A percentile compares a stretch with the other conserved stretches of the same genome.
Conservation (phyloP, 1,140 invertebrate species). For the Eriocheir sinensis region DNA sequence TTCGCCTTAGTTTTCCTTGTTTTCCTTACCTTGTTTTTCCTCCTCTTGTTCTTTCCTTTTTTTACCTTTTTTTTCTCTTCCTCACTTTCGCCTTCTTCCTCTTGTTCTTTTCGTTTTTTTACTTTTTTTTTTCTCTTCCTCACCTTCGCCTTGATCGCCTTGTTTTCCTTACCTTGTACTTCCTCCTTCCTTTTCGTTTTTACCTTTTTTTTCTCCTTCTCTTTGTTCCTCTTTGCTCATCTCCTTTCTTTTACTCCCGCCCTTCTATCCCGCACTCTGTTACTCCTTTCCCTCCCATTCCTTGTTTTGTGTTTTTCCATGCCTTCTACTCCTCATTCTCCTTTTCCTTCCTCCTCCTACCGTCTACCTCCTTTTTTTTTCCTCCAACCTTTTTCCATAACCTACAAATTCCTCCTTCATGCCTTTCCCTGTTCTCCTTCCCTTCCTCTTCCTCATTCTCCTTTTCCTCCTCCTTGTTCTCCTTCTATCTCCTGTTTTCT, state of each 20-base stretch:
- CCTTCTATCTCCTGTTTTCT: not conserved
- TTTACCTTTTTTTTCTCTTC: not conserved
- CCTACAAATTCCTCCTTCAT: too few relatives aligned
- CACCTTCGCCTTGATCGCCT: too few relatives aligned
- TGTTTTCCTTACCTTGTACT: too few relatives aligned
- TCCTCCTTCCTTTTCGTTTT: constrained; percentile 40
- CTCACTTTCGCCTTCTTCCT: too few relatives aligned
- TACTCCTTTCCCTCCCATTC: not conserved
- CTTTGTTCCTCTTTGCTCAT: not conserved
- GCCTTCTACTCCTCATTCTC: not conserved
- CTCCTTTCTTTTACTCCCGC: not conserved
- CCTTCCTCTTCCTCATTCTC: not conserved
- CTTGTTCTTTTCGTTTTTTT: too few relatives aligned
- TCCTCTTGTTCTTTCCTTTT: not conserved
- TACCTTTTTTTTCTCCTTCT: not conserved
- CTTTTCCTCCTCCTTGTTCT: not conserved
- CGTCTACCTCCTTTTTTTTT: not conserved
- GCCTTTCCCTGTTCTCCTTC: not conserved
- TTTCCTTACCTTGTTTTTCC: not conserved
- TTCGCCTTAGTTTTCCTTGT: not conserved
- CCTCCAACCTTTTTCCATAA: not conserved
- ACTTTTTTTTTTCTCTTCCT: too few relatives aligned
- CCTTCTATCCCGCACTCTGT: not conserved
- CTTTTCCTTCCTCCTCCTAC: not conserved
- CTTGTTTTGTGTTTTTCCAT: not conserved